A percentile compares a stretch with the other conserved stretches of the same genome.
These are phyloP conservation scores for Bombylius major DNA, from an alignment of 2,888 invertebrate species.

Conservation along the genomic window DNA sequence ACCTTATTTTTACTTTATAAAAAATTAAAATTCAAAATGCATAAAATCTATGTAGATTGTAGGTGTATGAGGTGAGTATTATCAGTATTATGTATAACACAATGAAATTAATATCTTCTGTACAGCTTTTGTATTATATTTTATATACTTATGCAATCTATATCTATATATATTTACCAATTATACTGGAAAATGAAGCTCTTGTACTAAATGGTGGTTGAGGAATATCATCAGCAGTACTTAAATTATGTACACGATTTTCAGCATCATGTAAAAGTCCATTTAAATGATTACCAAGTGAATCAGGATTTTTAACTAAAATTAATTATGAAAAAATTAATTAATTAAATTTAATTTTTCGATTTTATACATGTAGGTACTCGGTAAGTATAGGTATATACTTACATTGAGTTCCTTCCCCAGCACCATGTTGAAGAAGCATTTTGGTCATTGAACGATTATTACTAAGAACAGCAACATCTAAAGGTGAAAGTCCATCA, in stretches of 20 bases:
- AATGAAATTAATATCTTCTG: too few species aligned
- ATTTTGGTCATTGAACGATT: slow-evolving; percentile 80
- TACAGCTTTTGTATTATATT: neutral
- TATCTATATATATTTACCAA: slow-evolving; percentile 30
- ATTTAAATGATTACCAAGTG: slow-evolving; percentile 62
- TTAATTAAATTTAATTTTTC: too few species aligned
- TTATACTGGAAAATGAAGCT: slow-evolving; percentile 46
- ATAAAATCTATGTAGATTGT: too few species aligned
- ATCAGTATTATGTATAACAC: too few species aligned
- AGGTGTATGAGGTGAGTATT: too few species aligned
- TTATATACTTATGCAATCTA: neutral
- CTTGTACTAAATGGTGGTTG: slow-evolving; percentile 35
- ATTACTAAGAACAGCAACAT: slow-evolving; percentile 84
- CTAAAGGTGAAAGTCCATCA: slow-evolving; percentile 80
- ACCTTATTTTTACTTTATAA: too few species aligned
- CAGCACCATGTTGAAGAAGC: slow-evolving; percentile 76
- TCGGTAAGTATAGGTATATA: slow-evolving; percentile 18
- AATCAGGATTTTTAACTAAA: slow-evolving; percentile 60
- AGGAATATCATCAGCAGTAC: slow-evolving; percentile 41
- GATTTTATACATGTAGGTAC: neutral
- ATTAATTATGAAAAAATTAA: neutral
- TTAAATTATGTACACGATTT: slow-evolving; percentile 65
- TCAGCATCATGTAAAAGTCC: slow-evolving; percentile 72
- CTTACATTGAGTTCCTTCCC: slow-evolving; percentile 75
- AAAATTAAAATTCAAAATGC: too few species aligned